phyloP scores from a whole-genome alignment of 2,797 vertebrate genomes.

The Heliangelus exortis region DNA sequence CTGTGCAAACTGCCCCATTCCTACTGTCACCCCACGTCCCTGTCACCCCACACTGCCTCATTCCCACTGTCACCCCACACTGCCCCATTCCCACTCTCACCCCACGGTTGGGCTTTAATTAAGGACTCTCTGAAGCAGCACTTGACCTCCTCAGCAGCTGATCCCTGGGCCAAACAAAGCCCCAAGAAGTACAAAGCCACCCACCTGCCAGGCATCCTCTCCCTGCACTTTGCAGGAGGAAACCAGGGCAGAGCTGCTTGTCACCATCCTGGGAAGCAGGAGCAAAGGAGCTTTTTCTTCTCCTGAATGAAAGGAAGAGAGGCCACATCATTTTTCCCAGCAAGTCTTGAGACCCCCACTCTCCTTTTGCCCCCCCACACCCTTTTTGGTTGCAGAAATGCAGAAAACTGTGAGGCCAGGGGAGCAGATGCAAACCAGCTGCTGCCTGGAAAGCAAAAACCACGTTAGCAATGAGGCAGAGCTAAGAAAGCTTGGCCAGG shows the following conservation, averaged over 20 bases:
- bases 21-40: too few species aligned
- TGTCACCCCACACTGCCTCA: background rate
- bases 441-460: background rate
- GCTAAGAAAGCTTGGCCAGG: background rate
- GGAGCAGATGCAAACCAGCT: background rate
- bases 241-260: background rate
- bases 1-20: background rate
- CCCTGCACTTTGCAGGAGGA: background rate
- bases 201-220: background rate
- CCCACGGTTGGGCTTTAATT: background rate
- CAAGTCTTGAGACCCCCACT: background rate
- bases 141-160: background rate
- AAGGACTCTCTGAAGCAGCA: background rate
- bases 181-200: background rate
- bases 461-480: background rate
- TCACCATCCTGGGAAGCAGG: background rate
- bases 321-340: background rate
- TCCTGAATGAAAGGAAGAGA: background rate
- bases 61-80: background rate
- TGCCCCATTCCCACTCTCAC: background rate
- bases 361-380: background rate
- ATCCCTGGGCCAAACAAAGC: background rate
- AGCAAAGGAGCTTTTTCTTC: background rate
- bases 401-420: rapidly evolving
- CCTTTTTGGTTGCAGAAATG: background rate